These are phyloP conservation scores for Xiphydria camelus DNA, from an alignment of 2,888 invertebrate species.

Conservation along the genomic window DNA sequence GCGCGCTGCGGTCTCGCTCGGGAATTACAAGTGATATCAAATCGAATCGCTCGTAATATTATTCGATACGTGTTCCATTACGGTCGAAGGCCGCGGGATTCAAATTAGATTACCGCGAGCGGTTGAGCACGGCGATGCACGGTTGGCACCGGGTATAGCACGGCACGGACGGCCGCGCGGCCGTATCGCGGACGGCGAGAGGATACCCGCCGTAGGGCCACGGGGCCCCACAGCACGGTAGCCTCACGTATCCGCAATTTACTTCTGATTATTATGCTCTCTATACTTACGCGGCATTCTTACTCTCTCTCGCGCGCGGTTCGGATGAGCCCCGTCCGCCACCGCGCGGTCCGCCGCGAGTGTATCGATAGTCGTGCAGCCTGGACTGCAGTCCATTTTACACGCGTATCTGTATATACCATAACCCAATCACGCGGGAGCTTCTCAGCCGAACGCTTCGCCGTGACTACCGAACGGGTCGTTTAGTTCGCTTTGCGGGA, in stretches of 20 bases:
- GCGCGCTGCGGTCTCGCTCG: constrained; percentile 19
- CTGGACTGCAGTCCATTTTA: no score
- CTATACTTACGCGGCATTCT: constrained; percentile 47
- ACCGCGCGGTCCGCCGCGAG: no score
- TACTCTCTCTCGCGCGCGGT: no score
- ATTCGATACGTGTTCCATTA: constrained; percentile 58
- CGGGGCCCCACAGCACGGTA: constrained; percentile 48
- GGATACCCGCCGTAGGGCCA: not conserved
- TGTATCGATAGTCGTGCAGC: no score
- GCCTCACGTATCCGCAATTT: constrained; percentile 58
- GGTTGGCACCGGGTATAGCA: constrained; percentile 7
- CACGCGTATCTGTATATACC: no score
- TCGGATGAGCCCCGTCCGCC: no score
- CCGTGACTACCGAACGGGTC: no score
- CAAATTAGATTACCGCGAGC: constrained; percentile 47
- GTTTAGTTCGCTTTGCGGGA: no score
- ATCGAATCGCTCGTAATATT: constrained; percentile 53
- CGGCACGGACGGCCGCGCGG: constrained; percentile 19
- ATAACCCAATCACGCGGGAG: no score
- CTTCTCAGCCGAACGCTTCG: no score
- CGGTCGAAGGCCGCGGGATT: constrained; percentile 28
- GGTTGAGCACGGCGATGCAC: constrained; percentile 24
- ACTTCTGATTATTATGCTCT: constrained; percentile 55
- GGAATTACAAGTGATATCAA: constrained; percentile 46
- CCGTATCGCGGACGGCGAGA: not conserved